Percentiles rank a stretch among this genome's conserved stretches.
Evolutionary conservation across 1,140 invertebrate genomes (phyloP).

Genomic region (Aplysia californica): DNA sequence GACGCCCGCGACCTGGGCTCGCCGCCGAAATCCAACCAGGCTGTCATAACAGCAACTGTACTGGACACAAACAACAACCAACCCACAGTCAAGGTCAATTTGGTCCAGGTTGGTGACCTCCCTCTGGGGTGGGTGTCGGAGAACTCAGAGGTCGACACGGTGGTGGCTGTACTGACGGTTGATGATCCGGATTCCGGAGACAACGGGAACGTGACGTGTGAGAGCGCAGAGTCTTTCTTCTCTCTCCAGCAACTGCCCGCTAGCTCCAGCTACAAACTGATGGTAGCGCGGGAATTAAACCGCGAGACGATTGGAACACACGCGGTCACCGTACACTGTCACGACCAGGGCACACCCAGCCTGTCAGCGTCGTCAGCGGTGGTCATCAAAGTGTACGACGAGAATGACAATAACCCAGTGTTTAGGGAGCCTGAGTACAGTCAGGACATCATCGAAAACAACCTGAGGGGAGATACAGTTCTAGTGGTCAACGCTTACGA

Average conservation of each 20-base stretch:
- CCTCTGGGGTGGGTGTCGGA: slow-evolving; percentile 41
- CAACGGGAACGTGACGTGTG: slow-evolving; percentile 52
- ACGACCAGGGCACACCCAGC: slow-evolving; percentile 45
- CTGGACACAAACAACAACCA: slow-evolving; percentile 93
- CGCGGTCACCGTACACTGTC: slow-evolving; percentile 43
- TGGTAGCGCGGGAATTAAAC: slow-evolving; percentile 35
- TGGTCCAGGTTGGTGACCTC: slow-evolving; percentile 47
- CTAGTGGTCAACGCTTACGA: slow-evolving; percentile 42
- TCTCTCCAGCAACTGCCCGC: slow-evolving; percentile 42
- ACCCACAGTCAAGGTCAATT: slow-evolving; percentile 80
- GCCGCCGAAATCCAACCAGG: slow-evolving; percentile 70
- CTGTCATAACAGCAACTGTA: slow-evolving; percentile 75
- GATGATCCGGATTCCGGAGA: slow-evolving; percentile 49
- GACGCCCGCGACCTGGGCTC: slow-evolving; percentile 67
- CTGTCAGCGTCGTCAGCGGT: slow-evolving; percentile 40
- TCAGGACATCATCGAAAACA: slow-evolving; percentile 34
- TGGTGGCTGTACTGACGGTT: slow-evolving; percentile 50
- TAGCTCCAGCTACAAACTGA: slow-evolving; percentile 48
- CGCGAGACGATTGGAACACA: slow-evolving; percentile 39
- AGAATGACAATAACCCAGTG: slow-evolving; percentile 50
- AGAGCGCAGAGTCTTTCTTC: slow-evolving; percentile 38
- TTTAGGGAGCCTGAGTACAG: slow-evolving; percentile 37
- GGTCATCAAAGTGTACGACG: slow-evolving; percentile 45
- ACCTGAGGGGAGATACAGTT: slow-evolving; percentile 26
- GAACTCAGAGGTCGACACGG: slow-evolving; percentile 43